Base-by-base conservation (phyloP, 2,888 invertebrate genomes). In the Dicranocentrus wangi region DNA sequence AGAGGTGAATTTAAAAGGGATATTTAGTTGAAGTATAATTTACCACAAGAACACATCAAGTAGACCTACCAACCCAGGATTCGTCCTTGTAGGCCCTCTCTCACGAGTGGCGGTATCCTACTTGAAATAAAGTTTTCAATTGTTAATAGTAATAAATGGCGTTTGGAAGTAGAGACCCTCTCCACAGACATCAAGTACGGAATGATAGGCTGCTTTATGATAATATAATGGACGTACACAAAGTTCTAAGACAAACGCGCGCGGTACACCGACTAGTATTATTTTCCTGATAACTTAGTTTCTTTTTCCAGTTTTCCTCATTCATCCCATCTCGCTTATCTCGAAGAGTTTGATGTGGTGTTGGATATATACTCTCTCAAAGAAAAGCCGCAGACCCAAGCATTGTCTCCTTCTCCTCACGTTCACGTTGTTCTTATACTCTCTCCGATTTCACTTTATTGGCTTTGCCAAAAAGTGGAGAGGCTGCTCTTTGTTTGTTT, bases 141-240 rank as follows among this genome's bases (percentile, higher is more conserved):
- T n/a, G n/a, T n/a, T n/a, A n/a, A n/a, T n/a, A n/a, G n/a, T n/a
- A 61, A 32, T 61, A 61, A 61, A 61, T 32, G 61, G 61, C 32
- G 61, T 32, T 61, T 1, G 19, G 21, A 53, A 21, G 19, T 17
- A 19, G 39, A 8, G 39, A 13, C n/a, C n/a, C n/a, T 39, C 8
- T 39, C 7, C 13, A 39, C 13, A 13, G 39, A 39, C 39, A 7
- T 39, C 13, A 7, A 39, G 13, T 39, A 39, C 7, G 13, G 7
- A 3, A 55, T 55, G 55, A 55, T 55, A 25, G 55, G 21, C 19
- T 55, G 19, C 21, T 55, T 3, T 55, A 55, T 47, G n/a, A 47
- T 47, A 47, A 47, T 47, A 47, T 55, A 23, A 7, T 55, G 7
- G 21, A 8, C n/a, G 55, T 19, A 23, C 8, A 23, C 19, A 23